A percentile compares a stretch with the other conserved stretches of the same genome.
Conservation (phyloP, 1,140 invertebrate species). For the Drosophila yakuba region DNA sequence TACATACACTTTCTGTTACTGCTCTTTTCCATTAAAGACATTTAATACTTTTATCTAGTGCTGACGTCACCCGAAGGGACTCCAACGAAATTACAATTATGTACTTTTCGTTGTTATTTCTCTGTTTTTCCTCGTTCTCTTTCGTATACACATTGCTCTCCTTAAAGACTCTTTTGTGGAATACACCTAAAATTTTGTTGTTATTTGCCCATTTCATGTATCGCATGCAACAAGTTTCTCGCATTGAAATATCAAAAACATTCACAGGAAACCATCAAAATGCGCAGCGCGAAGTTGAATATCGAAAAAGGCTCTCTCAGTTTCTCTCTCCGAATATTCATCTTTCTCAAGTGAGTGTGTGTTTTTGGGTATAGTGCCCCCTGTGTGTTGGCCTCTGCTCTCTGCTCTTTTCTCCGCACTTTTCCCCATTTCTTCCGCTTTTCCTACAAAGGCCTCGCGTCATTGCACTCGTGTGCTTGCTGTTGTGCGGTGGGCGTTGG, state of each 20-base stretch:
- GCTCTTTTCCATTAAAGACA: not conserved
- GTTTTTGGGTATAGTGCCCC: conserved; percentile 13
- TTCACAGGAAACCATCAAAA: conserved; percentile 81
- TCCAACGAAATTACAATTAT: conserved; percentile 1
- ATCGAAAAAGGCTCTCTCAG: conserved; percentile 30
- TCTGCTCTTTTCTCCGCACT: conserved; percentile 28
- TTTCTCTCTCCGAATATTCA: not conserved
- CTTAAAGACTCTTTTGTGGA: not conserved
- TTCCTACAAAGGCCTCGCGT: conserved; percentile 40
- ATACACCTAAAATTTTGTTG: not conserved
- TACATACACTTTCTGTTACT: not conserved
- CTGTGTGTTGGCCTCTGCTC: conserved; percentile 22
- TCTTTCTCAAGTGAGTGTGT: conserved; percentile 18
- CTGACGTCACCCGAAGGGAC: conserved; percentile 19
- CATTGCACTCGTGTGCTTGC: conserved; percentile 43
- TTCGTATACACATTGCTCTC: not conserved
- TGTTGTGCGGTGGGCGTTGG: not conserved
- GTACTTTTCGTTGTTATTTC: conserved; percentile 1
- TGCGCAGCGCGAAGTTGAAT: conserved; percentile 61
- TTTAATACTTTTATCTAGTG: not conserved
- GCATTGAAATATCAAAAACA: conserved; percentile 74
- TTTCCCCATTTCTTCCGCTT: conserved; percentile 16
- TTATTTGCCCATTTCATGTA: conserved; percentile 11
- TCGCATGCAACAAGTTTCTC: conserved; percentile 77
- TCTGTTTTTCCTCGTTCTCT: not conserved